These are phyloP conservation scores for Nymphalis c-album DNA, from an alignment of 2,888 invertebrate species.

Conservation along the genomic window DNA sequence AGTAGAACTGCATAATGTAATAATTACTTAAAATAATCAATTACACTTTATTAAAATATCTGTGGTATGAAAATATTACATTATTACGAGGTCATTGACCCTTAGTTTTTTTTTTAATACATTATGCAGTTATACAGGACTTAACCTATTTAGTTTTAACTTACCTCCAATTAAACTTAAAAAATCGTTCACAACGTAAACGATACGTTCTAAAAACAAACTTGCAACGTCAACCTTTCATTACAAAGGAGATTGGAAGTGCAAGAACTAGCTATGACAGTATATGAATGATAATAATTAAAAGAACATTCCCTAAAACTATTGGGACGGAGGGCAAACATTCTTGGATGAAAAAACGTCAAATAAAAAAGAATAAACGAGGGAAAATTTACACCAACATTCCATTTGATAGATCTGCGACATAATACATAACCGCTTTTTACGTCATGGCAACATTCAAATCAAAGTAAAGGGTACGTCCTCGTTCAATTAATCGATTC, in stretches of 20 bases:
- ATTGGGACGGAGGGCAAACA: slow-evolving; percentile 79
- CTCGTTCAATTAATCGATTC: slow-evolving; percentile 25
- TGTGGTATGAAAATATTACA: neutral
- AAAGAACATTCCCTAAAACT: slow-evolving; percentile 76
- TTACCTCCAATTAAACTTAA: slow-evolving; percentile 52
- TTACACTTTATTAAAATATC: neutral
- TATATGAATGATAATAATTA: slow-evolving; percentile 62
- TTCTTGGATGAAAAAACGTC: slow-evolving; percentile 73
- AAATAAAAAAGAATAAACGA: slow-evolving; percentile 53
- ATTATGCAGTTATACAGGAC: slow-evolving; percentile 50
- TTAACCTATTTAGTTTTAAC: slow-evolving; percentile 48
- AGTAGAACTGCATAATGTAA: slow-evolving; percentile 36
- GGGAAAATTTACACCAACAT: slow-evolving; percentile 84
- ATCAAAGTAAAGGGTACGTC: slow-evolving; percentile 14
- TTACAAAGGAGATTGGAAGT: slow-evolving; percentile 47
- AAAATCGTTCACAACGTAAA: slow-evolving; percentile 35
- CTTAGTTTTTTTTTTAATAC: neutral
- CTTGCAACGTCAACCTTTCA: slow-evolving; percentile 73
- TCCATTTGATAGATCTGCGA: slow-evolving; percentile 81
- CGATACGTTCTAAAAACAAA: slow-evolving; percentile 48
- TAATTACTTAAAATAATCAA: neutral
- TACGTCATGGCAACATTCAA: slow-evolving; percentile 69
- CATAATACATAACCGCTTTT: slow-evolving; percentile 59
- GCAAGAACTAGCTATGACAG: slow-evolving; percentile 71
- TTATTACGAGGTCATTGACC: neutral